Conservation (phyloP, 1,140 invertebrate genomes). For the Sitophilus oryzae region DNA sequence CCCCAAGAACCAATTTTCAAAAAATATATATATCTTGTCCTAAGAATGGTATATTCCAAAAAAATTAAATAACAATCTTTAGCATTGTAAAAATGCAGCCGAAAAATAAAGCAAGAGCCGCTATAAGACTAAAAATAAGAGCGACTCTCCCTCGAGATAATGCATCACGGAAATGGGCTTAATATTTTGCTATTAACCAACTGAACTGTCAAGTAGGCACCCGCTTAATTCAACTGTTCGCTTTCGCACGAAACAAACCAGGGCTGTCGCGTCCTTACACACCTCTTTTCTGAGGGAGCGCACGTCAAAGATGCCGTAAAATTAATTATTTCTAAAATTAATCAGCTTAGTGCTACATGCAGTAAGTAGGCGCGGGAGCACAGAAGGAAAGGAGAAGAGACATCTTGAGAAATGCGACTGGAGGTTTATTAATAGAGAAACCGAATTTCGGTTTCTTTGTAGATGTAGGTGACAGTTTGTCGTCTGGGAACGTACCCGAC, state of each 20-base stretch:
- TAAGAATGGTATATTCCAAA: too few relatives aligned
- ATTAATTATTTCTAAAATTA: slow-evolving; percentile 24
- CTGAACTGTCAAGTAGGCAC: not conserved
- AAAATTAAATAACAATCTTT: too few relatives aligned
- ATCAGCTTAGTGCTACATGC: slow-evolving; percentile 12
- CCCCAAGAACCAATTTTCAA: too few relatives aligned
- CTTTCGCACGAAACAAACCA: not conserved
- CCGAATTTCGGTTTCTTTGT: not conserved
- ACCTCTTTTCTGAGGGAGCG: not conserved
- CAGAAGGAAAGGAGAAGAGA: too few relatives aligned
- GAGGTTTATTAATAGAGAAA: slow-evolving; percentile 6
- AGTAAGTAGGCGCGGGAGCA: slow-evolving; percentile 2
- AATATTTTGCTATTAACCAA: not conserved
- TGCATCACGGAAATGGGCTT: not conserved
- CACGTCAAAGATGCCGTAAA: slow-evolving; percentile 9
- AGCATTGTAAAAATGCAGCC: not conserved
- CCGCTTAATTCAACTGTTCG: not conserved
- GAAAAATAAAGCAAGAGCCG: not conserved
- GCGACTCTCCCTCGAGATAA: not conserved
- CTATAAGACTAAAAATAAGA: not conserved
- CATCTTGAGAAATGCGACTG: slow-evolving; percentile 4
- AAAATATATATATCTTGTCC: too few relatives aligned
- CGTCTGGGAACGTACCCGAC: too few relatives aligned
- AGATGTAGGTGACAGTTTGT: too few relatives aligned
- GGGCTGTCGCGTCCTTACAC: not conserved